Base-by-base conservation (phyloP, 2,888 invertebrate genomes). In the Apoda limacodes region DNA sequence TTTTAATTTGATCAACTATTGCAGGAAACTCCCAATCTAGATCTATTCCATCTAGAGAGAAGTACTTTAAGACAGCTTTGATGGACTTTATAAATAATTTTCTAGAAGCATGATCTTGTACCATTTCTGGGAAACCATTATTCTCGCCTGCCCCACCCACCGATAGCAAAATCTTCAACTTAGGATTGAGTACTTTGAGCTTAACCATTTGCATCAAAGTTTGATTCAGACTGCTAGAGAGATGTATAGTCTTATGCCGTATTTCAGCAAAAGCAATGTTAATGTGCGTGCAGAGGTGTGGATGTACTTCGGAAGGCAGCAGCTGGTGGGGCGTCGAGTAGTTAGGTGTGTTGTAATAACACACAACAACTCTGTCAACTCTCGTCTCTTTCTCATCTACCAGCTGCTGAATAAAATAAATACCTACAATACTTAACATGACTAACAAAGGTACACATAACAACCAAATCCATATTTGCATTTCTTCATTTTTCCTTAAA, bases 21-120 rank as follows among this genome's bases (percentile, higher is more conserved):
- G 84, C 88, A 2, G 94, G 94, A 62, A 93, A 95, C 58, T 95
- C 95, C 92, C 92, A 93, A 56, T 93, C 93, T 15, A 93, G 64
- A 64, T 93, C 90, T 1, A 90, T 61, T 4, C 90, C 90, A 61
- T 91, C 89, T 14, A 89, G 62, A 20, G 70, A 70, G 39, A 83
- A 82, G 13, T 69, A 65, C 35, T 72, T 72, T 15, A 88, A 66
- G 22, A 83, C 60, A 35, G 70, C 55, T 42, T 82, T 84, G 1
- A 85, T 48, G 0, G 85, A 85, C 40, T 63, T 74, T 9, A 85
- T 82, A 36, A 85, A 86, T 14, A 56, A 63, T 71, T 90, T 90
- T 38, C 93, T 84, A 29, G 83, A 86, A 1, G 82, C 78, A 61
- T 91, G 90, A 55, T 87, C 84, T 5, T 71, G 52, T 1, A 92